phyloP scores from a whole-genome alignment of 92 coral and sea anemone species.

The Galaxea fascicularis region DNA sequence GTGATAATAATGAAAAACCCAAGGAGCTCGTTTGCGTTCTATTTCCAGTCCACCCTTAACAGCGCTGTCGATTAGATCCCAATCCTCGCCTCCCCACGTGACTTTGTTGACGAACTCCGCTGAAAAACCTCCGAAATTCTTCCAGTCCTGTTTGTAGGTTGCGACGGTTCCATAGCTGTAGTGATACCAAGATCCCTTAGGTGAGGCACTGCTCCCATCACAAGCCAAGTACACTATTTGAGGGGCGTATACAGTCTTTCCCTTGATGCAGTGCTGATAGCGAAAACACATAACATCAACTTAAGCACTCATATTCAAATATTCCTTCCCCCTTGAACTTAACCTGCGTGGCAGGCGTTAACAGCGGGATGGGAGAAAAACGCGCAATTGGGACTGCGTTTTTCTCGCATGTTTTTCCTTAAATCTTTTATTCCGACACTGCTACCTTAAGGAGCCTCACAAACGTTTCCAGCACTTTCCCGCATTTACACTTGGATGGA shows the following conservation, averaged over 20 bases:
- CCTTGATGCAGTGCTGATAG: constrained; percentile 77
- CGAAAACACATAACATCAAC: no score
- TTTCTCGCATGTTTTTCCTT: no score
- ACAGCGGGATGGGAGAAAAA: no score
- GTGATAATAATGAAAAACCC: constrained; percentile 65
- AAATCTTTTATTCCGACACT: no score
- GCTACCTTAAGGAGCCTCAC: no score
- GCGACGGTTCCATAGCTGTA: constrained; percentile 76
- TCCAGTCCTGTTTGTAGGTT: constrained; percentile 83
- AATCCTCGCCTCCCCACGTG: constrained; percentile 80
- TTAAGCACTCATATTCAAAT: neutral
- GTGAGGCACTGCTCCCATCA: constrained; percentile 48
- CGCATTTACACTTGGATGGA: no score
- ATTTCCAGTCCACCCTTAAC: constrained; percentile 63
- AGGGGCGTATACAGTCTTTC: constrained; percentile 75
- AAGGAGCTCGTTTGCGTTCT: constrained; percentile 59
- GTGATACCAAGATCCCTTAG: constrained; percentile 74
- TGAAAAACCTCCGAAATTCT: constrained; percentile 65
- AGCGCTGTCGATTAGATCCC: constrained; percentile 73
- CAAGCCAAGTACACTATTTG: constrained; percentile 67
- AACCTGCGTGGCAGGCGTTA: no score
- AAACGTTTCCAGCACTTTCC: no score
- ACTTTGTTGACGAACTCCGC: constrained; percentile 19
- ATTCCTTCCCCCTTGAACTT: no score
- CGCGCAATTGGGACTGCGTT: no score